A percentile compares a stretch with the other conserved stretches of the same genome.
Evolutionary conservation across 2,797 vertebrate species (phyloP).

Genomic region (Macropus fuliginosus): DNA sequence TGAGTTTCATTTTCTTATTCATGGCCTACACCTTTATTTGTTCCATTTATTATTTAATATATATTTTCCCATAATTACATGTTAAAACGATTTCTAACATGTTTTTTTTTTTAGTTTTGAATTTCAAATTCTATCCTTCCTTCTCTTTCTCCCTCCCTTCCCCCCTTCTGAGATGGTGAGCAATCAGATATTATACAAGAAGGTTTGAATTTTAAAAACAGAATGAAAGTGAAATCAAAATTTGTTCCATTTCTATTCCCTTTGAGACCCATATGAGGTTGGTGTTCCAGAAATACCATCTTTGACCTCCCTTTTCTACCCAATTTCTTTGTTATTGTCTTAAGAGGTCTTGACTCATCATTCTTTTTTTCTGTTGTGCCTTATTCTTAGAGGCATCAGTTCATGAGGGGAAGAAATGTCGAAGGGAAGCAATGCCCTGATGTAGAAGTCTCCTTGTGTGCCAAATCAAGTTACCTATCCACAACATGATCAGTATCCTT

Average conservation of each 20-base stretch:
- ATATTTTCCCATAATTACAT: not conserved
- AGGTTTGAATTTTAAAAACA: not conserved
- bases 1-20: not conserved
- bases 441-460: not conserved
- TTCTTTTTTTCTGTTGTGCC: not conserved
- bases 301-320: not conserved
- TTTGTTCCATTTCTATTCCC: not conserved
- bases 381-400: not conserved
- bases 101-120: not conserved
- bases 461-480: not conserved
- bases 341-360: not conserved
- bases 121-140: not conserved
- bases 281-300: not conserved
- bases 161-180: not conserved
- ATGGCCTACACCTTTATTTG: not conserved
- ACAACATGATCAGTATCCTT: not conserved
- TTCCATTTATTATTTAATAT: not conserved
- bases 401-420: not conserved
- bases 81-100: not conserved
- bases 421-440: not conserved
- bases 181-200: not conserved
- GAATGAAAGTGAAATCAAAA: not conserved
- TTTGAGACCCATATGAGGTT: not conserved
- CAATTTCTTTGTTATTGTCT: not conserved
- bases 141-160: fast-evolving